These are phyloP conservation scores for Siniperca knerii DNA, from an alignment of 2,113 vertebrate species.

Conservation along the genomic window DNA sequence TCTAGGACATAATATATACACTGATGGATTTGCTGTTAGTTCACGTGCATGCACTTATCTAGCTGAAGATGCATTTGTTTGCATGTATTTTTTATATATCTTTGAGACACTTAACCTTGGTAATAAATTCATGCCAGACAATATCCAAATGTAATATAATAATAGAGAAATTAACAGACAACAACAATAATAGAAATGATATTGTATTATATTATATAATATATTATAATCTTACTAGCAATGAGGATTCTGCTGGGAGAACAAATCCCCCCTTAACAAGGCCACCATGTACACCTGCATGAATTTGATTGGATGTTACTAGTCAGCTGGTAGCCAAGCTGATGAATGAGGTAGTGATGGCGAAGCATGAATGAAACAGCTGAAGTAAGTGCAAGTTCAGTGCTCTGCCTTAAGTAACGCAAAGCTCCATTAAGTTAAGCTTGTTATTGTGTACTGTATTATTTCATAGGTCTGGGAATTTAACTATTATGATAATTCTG, in stretches of 20 bases:
- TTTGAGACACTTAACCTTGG: not conserved
- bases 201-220: too few relatives aligned
- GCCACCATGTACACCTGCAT: not conserved
- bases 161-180: too few relatives aligned
- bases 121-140: not conserved
- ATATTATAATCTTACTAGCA: not conserved
- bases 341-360: not conserved
- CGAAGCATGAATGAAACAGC: not conserved
- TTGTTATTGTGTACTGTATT: not conserved
- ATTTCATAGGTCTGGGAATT: not conserved
- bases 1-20: conserved; percentile 9
- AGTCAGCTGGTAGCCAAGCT: not conserved
- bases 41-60: not conserved
- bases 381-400: not conserved
- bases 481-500: not conserved
- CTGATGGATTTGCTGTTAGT: conserved; percentile 1
- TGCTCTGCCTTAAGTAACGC: not conserved
- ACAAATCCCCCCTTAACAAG: not conserved
- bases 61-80: not conserved
- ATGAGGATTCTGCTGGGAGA: not conserved
- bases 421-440: not conserved
- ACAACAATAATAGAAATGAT: not conserved
- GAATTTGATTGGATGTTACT: not conserved
- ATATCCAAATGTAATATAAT: not conserved
- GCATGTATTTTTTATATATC: not conserved